A percentile compares a stretch with the other conserved stretches of the same genome.
Conservation (phyloP, 1,140 invertebrate genomes). For the Drosophila paulistorum region DNA sequence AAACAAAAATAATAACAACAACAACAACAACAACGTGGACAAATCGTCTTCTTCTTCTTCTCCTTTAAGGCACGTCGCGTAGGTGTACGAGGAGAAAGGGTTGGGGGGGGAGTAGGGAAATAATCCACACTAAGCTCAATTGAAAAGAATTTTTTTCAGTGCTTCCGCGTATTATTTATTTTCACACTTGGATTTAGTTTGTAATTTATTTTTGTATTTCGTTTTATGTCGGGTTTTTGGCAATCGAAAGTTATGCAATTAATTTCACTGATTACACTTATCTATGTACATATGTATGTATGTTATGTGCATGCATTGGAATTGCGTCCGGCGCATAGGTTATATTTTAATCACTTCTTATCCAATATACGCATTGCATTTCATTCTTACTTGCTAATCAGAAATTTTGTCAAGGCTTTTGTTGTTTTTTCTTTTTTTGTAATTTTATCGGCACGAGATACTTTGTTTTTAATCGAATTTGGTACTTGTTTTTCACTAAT, state of each 20-base stretch:
- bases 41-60: conserved; percentile 9
- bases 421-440: too few relatives aligned
- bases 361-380: neutral
- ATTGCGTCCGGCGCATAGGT: neutral
- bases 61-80: conserved; percentile 37
- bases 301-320: neutral
- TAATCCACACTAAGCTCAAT: conserved; percentile 3
- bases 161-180: conserved; percentile 11
- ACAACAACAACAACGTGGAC: conserved; percentile 20
- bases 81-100: neutral
- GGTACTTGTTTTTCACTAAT: neutral
- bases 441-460: neutral
- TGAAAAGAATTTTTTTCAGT: neutral
- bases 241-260: conserved; percentile 47
- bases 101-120: conserved; percentile 1
- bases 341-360: neutral
- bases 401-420: too few relatives aligned
- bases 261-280: conserved; percentile 31
- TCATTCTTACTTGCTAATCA: neutral
- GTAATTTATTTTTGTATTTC: conserved; percentile 18
- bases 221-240: conserved; percentile 30
- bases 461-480: neutral
- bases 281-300: neutral
- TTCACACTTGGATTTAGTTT: conserved; percentile 7
- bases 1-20: conserved; percentile 29